These are phyloP conservation scores for Glossophaga mutica DNA, from an alignment of 2,797 vertebrate genomes.

Conservation along the genomic window DNA sequence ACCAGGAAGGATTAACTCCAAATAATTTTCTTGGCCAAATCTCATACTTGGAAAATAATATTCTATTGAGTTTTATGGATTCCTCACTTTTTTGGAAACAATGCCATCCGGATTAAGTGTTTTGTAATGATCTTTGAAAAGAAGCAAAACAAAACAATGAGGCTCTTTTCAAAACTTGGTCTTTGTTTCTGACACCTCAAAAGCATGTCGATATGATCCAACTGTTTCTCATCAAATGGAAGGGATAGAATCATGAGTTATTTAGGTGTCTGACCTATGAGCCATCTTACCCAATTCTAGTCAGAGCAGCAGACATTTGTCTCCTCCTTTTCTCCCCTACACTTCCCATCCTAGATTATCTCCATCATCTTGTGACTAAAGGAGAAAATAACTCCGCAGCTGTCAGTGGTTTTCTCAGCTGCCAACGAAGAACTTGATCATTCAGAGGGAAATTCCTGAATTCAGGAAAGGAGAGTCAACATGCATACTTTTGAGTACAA, in stretches of 20 bases:
- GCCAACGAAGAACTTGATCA: constrained; percentile 28
- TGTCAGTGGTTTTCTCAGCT: constrained; percentile 60
- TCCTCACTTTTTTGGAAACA: not conserved
- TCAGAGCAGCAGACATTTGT: not conserved
- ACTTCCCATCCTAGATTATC: constrained; percentile 60
- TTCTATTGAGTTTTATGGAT: constrained; percentile 22
- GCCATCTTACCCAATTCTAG: constrained; percentile 23
- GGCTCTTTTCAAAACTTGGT: not conserved
- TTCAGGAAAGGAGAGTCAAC: not conserved
- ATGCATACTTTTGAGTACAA: too few relatives aligned
- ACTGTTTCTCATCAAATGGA: not conserved
- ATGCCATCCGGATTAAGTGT: not conserved
- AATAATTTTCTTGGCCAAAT: not conserved
- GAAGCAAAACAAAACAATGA: not conserved
- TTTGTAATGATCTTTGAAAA: constrained; percentile 44
- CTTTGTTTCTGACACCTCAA: not conserved
- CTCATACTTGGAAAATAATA: not conserved
- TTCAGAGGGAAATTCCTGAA: constrained; percentile 3
- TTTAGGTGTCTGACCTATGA: not conserved
- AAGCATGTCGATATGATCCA: not conserved
- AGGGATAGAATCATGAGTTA: not conserved
- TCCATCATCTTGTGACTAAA: constrained; percentile 64
- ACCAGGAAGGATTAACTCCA: constrained; percentile 34
- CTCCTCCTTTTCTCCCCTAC: constrained; percentile 4
- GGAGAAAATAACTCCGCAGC: constrained; percentile 73